Base-by-base conservation (phyloP, 2,113 vertebrate genomes). In the Tamias sibiricus region DNA sequence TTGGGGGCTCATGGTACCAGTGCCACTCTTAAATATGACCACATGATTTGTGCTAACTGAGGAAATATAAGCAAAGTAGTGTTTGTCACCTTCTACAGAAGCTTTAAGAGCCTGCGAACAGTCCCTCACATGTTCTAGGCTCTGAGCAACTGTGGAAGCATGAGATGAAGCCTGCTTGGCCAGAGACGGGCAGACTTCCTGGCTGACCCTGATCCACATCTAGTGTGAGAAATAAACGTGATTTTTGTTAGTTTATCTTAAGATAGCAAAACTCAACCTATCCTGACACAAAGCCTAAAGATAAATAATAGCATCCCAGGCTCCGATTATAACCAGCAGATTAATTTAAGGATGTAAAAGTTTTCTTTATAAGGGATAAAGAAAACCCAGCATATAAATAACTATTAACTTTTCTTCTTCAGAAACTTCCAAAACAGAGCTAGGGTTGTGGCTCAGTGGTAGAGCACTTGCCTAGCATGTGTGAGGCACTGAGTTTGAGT, bases 341-440 rank as follows among this genome's bases (percentile, higher is more conserved):
- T 12, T 4, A 74, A 68, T 47, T 96, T 83, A 49, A 89, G 83
- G 87, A 85, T 40, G 49, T 2, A 44, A 79, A 95, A 66, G 49
- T 91, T 72, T 90, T 49, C 66, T 90, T 90, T 87, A 62, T 49
- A 35, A 69, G 35, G 40, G 44, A 40, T 66, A 92, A 88, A 92
- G 62, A 57, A 49, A 91, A 87, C 24, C 12, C 24, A 84, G 14
- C n/a, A n/a, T n/a, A n/a, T 68, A 35, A 88, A 32, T 59, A 62
- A 72, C 72, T 2, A n/a, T 22, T 10, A 28, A 42, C 35, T 37
- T 71, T 40, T 89, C 52, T 77, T 54, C 42, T 76, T 95, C 44
- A 62, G 59, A 80, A 52, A 82, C 17, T 47, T 26, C 37, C 30
- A 37, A 42, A 72, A 83, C n/a, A n/a, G n/a, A n/a, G n/a, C 2